These are phyloP conservation scores for Cerastoderma edule DNA, from an alignment of 2,888 invertebrate genomes.

Conservation along the genomic window DNA sequence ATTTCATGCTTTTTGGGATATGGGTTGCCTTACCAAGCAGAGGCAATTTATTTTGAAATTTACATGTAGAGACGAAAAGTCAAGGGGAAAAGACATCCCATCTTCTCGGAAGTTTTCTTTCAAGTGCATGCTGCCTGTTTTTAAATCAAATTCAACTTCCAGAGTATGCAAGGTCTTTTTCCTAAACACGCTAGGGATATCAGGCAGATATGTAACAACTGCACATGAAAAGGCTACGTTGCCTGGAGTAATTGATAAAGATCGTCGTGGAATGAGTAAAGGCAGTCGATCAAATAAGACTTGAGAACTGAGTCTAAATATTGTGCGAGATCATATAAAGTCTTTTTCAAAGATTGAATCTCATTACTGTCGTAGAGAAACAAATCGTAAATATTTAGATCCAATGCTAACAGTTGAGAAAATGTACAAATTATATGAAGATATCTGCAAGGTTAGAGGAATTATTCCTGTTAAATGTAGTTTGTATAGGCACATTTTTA, in stretches of 20 bases:
- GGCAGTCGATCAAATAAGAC: conserved; percentile 15
- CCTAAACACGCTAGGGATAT: conserved; percentile 18
- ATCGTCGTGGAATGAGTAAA: conserved; percentile 24
- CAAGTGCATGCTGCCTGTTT: too few species aligned
- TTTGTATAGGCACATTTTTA: conserved; percentile 25
- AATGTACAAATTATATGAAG: conserved; percentile 22
- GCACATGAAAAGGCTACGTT: conserved; percentile 9
- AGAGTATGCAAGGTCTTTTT: conserved; percentile 37
- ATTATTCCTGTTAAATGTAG: not conserved
- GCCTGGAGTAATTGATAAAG: conserved; percentile 25
- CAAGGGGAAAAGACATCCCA: conserved; percentile 1
- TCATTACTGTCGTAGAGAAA: conserved; percentile 35
- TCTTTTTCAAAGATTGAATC: conserved; percentile 32
- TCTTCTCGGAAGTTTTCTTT: conserved; percentile 26
- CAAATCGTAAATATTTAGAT: conserved; percentile 14
- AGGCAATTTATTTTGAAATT: conserved; percentile 31
- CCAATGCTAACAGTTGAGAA: conserved; percentile 7
- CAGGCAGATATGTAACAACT: conserved; percentile 11
- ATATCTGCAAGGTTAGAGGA: not conserved
- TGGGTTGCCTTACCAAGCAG: conserved; percentile 25
- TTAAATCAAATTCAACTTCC: not conserved
- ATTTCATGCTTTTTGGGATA: conserved; percentile 28
- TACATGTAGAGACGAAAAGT: conserved; percentile 2
- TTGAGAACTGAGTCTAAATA: not conserved
- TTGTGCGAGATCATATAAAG: conserved; percentile 26